Conservation (phyloP, 2,113 vertebrate genomes). For the Neolamprologus sp. region DNA sequence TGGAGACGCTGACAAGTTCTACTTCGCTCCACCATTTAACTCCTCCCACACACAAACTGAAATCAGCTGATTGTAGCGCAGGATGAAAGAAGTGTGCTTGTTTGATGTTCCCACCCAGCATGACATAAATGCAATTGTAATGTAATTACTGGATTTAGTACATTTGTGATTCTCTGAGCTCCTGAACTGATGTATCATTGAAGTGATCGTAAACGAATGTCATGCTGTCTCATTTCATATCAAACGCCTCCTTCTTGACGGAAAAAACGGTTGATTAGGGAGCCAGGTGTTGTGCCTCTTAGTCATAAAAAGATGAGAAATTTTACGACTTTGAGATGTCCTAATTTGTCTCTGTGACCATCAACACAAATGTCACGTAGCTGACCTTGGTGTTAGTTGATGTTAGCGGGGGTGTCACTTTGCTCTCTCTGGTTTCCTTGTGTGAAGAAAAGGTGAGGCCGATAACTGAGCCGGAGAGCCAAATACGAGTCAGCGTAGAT, state of each 20-base stretch:
- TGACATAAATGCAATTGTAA: background rate
- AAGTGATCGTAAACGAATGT: background rate
- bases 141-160: background rate
- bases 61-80: background rate
- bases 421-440: background rate
- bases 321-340: background rate
- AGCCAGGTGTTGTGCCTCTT: background rate
- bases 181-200: background rate
- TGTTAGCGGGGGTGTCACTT: background rate
- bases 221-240: background rate
- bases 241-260: background rate
- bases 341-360: background rate
- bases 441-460: background rate
- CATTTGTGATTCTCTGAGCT: background rate
- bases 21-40: background rate
- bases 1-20: background rate
- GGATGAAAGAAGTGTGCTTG: background rate
- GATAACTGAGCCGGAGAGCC: background rate
- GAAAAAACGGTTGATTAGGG: background rate
- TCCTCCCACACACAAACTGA: background rate
- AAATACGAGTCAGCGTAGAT: background rate
- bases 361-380: background rate
- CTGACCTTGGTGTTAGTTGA: background rate
- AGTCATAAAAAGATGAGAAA: background rate
- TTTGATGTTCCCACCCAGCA: background rate